Evolutionary conservation across 2,113 vertebrate species (phyloP).

Genomic region (Haemorhous mexicanus): DNA sequence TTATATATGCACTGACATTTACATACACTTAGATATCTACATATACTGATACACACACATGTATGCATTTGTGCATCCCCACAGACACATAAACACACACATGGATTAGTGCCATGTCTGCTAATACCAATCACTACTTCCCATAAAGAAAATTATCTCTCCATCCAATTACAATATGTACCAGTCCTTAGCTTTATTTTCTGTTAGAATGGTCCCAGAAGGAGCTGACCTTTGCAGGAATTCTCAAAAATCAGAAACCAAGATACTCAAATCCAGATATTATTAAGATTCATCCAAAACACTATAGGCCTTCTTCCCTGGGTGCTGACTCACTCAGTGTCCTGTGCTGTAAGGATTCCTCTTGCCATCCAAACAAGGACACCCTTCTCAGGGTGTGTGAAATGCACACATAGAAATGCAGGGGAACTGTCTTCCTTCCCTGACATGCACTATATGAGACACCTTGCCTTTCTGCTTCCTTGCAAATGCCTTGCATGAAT

Average conservation of each 20-base stretch:
- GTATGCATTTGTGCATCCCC: not conserved
- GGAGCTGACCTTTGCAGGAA: not conserved
- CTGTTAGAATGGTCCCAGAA: not conserved
- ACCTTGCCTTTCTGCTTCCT: not conserved
- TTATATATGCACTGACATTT: not conserved
- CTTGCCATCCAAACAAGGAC: not conserved
- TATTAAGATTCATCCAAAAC: not conserved
- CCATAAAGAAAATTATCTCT: not conserved
- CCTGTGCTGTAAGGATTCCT: not conserved
- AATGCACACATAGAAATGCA: fast-evolving
- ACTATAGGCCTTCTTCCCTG: not conserved
- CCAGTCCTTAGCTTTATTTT: not conserved
- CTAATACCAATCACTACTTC: not conserved
- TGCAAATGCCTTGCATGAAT: not conserved
- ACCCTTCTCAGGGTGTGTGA: not conserved
- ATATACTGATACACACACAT: fast-evolving
- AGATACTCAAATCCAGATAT: not conserved
- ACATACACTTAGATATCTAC: not conserved
- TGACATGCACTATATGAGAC: not conserved
- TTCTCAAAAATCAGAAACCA: not conserved
- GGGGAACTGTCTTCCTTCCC: not conserved
- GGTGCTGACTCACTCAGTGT: fast-evolving
- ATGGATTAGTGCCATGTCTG: not conserved
- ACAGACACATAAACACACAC: not conserved
- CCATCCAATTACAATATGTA: not conserved